Evolutionary conservation across 2,797 vertebrate species (phyloP), one percentile per base, ranked within the genome.

Genomic region (Loriculus beryllinus): DNA sequence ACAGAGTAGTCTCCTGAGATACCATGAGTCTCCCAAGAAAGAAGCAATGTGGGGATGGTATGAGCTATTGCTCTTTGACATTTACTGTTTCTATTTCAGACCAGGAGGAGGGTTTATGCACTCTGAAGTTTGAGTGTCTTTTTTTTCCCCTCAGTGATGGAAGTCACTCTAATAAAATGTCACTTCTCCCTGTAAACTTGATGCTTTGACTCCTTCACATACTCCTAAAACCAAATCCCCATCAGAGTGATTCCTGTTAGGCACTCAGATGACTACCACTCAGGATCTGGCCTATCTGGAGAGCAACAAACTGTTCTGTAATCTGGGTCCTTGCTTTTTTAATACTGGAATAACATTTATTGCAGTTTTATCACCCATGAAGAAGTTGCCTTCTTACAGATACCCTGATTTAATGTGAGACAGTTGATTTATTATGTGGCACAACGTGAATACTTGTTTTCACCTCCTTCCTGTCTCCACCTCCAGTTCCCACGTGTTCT

Each of bases 341-440:
- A 77, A 80, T 82, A 63, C 39, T 11, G 25, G 25, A 90, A 62
- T 85, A 43, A 47, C 31, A 39, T 71, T 90, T 52, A 49, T 71
- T 81, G 69, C 33, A 8, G 8, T 86, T 92, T 82, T 84, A 93
- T n/a, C 35, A 29, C 25, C 63, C 42, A 37, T 86, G 87, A 84
- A 28, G 42, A 87, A 87, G 49, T 23, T 79, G 64, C 10, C 22
- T 82, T 91, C 70, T 33, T 64, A 59, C 57, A 59, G 28, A 95
- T 49, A 90, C 12, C 40, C 23, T 43, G 42, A 65, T 88, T 82
- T 86, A 82, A 80, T 57, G 37, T 54, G 68, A 88, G 48, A 28
- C 29, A 74, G 60, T 71, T 94, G 88, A 93, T 95, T 91, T 94
- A 86, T 85, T 91, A 88, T 13, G 35, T 93, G 45, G 62, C 35